A percentile compares a stretch with the other conserved stretches of the same genome.
phyloP scores from a whole-genome alignment of 2,888 invertebrate species.

The Magallana nippona region DNA sequence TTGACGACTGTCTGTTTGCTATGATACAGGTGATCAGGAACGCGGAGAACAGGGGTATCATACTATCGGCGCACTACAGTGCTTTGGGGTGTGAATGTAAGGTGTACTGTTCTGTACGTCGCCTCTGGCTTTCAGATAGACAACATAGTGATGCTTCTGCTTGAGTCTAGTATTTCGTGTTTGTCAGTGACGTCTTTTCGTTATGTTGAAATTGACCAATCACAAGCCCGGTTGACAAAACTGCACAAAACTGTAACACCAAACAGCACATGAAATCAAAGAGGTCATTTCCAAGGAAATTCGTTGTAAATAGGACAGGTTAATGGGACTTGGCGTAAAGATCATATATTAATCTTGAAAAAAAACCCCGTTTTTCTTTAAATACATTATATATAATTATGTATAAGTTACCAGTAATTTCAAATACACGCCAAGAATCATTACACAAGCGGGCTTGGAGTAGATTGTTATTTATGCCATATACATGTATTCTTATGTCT shows the following conservation, averaged over 20 bases:
- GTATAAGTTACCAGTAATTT: no score
- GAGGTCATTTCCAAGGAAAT: no score
- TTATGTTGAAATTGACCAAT: no score
- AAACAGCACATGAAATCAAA: no score
- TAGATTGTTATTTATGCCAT: not conserved
- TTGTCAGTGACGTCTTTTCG: constrained; percentile 8
- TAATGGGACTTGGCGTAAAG: no score
- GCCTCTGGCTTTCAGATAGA: constrained; percentile 32
- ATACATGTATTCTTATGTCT: not conserved
- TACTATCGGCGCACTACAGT: constrained; percentile 61
- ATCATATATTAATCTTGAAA: no score
- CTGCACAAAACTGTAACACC: no score
- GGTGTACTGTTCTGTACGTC: constrained; percentile 13
- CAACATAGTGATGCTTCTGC: constrained; percentile 6
- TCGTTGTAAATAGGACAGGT: no score
- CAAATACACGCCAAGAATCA: not conserved
- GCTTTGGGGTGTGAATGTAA: constrained; percentile 54
- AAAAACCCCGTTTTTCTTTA: no score
- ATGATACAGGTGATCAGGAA: constrained; percentile 35
- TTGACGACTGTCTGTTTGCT: constrained; percentile 32
- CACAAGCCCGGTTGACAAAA: no score
- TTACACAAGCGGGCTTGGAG: not conserved
- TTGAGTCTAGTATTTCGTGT: constrained; percentile 5
- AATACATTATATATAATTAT: no score
- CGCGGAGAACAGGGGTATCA: constrained; percentile 63